phyloP scores from a whole-genome alignment of 2,113 vertebrate species.

The Orcinus orca region DNA sequence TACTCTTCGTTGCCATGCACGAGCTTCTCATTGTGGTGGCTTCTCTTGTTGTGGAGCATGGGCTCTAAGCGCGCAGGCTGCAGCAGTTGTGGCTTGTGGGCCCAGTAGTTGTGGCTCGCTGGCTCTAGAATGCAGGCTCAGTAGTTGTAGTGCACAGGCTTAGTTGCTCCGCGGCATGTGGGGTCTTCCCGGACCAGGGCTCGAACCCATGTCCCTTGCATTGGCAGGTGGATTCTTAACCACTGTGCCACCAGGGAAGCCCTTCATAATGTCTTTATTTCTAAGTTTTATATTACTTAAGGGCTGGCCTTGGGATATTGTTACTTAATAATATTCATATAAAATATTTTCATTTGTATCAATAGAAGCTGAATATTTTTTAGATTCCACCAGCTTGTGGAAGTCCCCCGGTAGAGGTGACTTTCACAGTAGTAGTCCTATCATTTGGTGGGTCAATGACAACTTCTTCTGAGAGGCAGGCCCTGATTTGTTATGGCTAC shows the following conservation, averaged over 20 bases:
- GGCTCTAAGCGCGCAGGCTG: fast-evolving
- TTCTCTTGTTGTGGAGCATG: no score
- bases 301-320: neutral
- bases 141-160: no score
- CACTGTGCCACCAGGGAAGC: no score
- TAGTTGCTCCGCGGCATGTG: no score
- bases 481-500: neutral
- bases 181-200: no score
- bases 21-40: no score
- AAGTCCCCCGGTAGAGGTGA: neutral
- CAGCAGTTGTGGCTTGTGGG: no score
- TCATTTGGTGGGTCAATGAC: neutral
- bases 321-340: neutral
- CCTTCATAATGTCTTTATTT: neutral
- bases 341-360: neutral
- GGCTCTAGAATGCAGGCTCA: no score
- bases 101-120: no score
- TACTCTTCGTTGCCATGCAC: no score
- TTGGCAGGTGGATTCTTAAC: no score
- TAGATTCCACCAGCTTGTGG: neutral
- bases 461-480: neutral
- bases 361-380: neutral
- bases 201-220: no score
- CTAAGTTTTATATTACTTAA: neutral
- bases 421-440: neutral